Evolutionary conservation across 2,888 invertebrate species (phyloP).

Genomic region (Eurois occulta): DNA sequence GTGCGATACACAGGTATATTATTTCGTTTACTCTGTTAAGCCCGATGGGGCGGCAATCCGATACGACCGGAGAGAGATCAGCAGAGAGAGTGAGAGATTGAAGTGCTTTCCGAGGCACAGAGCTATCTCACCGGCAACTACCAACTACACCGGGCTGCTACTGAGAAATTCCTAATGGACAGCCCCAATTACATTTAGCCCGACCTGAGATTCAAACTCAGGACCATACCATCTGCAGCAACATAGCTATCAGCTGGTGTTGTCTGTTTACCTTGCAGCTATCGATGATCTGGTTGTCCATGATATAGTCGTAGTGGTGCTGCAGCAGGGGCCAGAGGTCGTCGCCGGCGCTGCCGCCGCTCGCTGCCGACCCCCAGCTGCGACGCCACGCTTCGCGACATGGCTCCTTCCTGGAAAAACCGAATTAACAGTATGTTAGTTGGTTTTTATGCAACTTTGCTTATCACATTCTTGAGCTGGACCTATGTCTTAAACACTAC

Average conservation of each 20-base stretch:
- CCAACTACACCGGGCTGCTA: not conserved
- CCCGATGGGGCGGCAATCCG: not conserved
- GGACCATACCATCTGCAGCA: no score
- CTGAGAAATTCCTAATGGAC: not conserved
- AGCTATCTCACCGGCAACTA: not conserved
- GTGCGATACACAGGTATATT: not conserved
- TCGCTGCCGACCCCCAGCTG: constrained; percentile 94
- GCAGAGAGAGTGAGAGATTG: not conserved
- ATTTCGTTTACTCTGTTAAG: not conserved
- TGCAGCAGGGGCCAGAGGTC: constrained; percentile 98
- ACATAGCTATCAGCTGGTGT: no score
- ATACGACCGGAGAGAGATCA: not conserved
- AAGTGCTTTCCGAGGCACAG: not conserved
- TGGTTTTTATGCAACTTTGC: not conserved
- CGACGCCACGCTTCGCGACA: constrained; percentile 93
- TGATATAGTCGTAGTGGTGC: constrained; percentile 98
- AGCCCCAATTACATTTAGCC: no score
- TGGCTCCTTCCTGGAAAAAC: constrained; percentile 91
- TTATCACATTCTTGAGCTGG: not conserved
- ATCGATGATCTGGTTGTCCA: constrained; percentile 98
- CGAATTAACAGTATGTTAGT: not conserved
- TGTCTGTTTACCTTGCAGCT: constrained; percentile 92
- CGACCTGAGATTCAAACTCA: no score
- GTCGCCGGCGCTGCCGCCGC: constrained; percentile 93
- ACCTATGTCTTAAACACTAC: not conserved